Evolutionary conservation across 2,113 vertebrate genomes (phyloP).

Genomic region (Taxidea taxus): DNA sequence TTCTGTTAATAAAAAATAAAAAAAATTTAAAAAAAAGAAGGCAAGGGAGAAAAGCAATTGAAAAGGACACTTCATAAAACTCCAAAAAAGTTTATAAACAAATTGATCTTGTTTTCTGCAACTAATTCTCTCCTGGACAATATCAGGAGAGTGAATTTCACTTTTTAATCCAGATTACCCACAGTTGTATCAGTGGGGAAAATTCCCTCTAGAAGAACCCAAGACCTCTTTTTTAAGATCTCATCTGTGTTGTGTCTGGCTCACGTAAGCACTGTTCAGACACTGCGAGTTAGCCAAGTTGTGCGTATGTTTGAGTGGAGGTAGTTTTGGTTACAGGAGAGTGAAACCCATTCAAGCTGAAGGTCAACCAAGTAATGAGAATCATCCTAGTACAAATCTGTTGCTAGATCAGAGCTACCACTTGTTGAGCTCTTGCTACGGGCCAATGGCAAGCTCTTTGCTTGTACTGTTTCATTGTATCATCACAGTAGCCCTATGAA

Average conservation of each 20-base stretch:
- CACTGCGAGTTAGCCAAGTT: not conserved
- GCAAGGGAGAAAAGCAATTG: not conserved
- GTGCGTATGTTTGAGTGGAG: not conserved
- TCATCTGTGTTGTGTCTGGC: not conserved
- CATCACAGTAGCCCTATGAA: not conserved
- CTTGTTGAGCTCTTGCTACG: not conserved
- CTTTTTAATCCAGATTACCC: not conserved
- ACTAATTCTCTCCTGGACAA: not conserved
- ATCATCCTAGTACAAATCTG: not conserved
- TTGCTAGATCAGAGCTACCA: no score
- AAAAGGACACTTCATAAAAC: not conserved
- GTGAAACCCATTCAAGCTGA: not conserved
- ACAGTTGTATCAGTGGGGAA: not conserved
- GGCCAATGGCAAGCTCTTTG: not conserved
- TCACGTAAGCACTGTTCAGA: not conserved
- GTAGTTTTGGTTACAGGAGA: not conserved
- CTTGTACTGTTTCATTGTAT: not conserved
- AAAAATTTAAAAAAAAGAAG: not conserved
- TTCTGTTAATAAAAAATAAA: no score
- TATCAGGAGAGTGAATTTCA: not conserved
- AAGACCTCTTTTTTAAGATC: slow-evolving; percentile 25
- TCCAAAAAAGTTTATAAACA: not conserved
- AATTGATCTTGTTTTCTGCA: not conserved
- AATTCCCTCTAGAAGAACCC: not conserved
- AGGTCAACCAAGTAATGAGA: not conserved